Evolutionary conservation across 1,140 invertebrate species (phyloP).

Genomic region (Lanistes nyassanus): DNA sequence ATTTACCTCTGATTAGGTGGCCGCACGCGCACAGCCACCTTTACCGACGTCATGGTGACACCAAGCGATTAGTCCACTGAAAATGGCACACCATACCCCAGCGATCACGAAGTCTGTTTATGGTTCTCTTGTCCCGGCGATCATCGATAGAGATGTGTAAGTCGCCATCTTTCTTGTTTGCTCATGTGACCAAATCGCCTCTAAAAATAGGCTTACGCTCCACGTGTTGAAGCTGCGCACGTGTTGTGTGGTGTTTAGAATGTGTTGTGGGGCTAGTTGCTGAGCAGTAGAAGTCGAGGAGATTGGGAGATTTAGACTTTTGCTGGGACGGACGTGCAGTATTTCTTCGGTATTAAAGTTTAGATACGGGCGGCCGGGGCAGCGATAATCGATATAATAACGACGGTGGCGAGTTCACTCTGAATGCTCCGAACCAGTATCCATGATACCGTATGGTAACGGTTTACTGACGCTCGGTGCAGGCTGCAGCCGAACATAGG

Average conservation of each 20-base stretch:
- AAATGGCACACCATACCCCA: background rate
- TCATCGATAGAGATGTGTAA: background rate
- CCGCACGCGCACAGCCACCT: constrained; percentile 61
- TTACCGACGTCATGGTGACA: constrained; percentile 56
- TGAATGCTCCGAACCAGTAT: no score
- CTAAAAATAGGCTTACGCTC: constrained; percentile 18
- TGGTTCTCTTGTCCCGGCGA: background rate
- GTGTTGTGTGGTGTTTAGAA: background rate
- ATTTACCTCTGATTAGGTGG: constrained; percentile 58
- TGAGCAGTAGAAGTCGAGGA: background rate
- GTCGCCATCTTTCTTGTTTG: constrained; percentile 22
- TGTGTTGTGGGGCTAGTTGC: no score
- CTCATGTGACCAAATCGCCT: constrained; percentile 14
- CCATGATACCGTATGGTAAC: no score
- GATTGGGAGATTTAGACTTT: background rate
- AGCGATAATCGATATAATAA: no score
- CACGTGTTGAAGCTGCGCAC: background rate
- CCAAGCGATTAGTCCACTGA: background rate
- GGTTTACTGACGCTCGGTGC: no score
- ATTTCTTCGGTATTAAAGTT: background rate
- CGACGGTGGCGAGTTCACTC: no score
- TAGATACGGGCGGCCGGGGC: background rate
- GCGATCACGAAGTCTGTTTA: background rate
- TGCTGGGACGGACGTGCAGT: background rate
- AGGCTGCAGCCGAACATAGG: no score